phyloP scores from a whole-genome alignment of 2,888 invertebrate genomes.

The Oscheius sp. region DNA sequence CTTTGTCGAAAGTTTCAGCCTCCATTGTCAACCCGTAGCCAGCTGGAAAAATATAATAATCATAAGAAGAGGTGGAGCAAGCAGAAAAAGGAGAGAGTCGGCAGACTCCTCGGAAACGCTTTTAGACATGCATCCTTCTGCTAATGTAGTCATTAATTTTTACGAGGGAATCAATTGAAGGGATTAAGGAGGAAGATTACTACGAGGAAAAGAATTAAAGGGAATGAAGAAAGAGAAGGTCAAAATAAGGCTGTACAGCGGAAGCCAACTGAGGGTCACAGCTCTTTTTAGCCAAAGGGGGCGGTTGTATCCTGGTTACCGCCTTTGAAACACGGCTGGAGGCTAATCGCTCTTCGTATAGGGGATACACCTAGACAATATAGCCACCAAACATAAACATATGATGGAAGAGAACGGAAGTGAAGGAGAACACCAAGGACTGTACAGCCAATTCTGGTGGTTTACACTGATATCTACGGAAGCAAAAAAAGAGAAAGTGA shows the following conservation, averaged over 20 bases:
- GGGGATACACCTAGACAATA: too few species aligned
- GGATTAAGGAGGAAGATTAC: neutral
- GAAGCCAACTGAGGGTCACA: neutral
- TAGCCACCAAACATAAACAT: too few species aligned
- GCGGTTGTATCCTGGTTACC: neutral
- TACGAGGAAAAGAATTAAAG: neutral
- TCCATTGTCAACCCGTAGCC: neutral
- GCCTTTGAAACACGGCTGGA: neutral
- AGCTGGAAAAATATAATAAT: neutral
- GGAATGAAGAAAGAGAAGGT: neutral
- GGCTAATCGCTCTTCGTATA: neutral
- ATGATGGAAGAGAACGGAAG: too few species aligned
- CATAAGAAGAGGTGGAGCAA: neutral
- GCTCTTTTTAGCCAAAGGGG: neutral
- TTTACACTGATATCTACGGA: neutral
- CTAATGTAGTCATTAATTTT: slow-evolving; percentile 18
- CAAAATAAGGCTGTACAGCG: neutral
- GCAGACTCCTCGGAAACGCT: neutral
- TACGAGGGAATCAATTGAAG: slow-evolving; percentile 2
- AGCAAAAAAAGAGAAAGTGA: too few species aligned
- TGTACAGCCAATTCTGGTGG: too few species aligned
- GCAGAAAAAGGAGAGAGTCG: neutral
- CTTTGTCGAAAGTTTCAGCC: neutral
- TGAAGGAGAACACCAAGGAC: too few species aligned
- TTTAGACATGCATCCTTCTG: neutral